Evolutionary conservation across 2,113 vertebrate species (phyloP).

Genomic region (Capreolus pygargus): DNA sequence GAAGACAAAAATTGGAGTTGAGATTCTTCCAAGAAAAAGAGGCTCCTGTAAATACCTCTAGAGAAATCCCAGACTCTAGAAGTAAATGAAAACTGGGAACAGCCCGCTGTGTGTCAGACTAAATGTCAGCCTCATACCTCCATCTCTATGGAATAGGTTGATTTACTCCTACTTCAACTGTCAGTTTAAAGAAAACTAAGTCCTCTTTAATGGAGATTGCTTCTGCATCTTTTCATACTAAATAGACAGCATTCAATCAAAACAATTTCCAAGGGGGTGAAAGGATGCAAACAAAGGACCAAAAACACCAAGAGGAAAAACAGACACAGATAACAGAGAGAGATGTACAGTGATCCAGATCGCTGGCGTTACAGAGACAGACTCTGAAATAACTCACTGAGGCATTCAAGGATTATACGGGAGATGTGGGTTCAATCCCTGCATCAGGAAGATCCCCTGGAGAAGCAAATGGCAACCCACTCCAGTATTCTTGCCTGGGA

Average conservation of each 20-base stretch:
- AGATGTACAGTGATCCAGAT: background rate
- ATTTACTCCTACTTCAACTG: background rate
- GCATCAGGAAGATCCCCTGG: background rate
- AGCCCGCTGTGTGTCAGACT: background rate
- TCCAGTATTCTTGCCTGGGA: background rate
- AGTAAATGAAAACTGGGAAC: background rate
- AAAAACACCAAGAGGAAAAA: background rate
- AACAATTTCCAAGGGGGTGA: background rate
- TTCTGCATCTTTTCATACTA: background rate
- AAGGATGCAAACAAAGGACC: background rate
- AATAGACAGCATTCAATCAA: background rate
- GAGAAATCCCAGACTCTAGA: background rate
- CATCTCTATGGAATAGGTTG: background rate
- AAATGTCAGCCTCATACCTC: background rate
- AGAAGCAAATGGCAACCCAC: background rate
- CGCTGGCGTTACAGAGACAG: background rate
- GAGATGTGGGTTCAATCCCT: background rate
- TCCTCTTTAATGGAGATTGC: background rate
- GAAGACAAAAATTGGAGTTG: background rate
- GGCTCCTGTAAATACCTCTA: background rate
- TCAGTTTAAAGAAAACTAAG: background rate
- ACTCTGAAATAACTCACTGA: background rate
- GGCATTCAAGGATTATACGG: background rate
- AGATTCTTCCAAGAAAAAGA: background rate
- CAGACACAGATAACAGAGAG: background rate